Base-by-base conservation (phyloP, 2,888 invertebrate species). In the Mesorhabditis spiculigera region DNA sequence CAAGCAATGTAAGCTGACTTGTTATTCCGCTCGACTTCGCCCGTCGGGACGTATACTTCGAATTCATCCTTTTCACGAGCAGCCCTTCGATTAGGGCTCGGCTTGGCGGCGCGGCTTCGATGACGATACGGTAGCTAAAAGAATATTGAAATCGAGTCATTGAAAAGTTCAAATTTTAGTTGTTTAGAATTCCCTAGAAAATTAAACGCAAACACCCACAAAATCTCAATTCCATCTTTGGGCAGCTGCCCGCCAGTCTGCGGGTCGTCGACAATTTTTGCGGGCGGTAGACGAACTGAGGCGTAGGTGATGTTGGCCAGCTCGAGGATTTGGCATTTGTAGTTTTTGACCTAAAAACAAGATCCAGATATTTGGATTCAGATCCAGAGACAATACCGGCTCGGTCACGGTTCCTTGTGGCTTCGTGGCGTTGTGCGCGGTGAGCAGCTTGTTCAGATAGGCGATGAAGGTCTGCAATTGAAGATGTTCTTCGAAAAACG, bases 11-110 rank as follows among this genome's bases (percentile, higher is more conserved):
- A 28, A 28, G n/a, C 58, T n/a, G 5, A 78, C 80, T 71, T 75
- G 65, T 80, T 80, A 65, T 80, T 79, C 58, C 80, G 71, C 58
- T 80, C 80, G 50, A 79, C 70, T 71, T 77, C 79, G 13, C 76
- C 77, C 4, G 76, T 70, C 16, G 72, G 71, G 13, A 65, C 68
- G 75, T 76, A 77, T 42, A 62, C 45, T 6, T 70, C 71, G 4
- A 73, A 65, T 73, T 73, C 65, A 77, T 68, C 69, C 78, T 71
- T 42, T 73, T 71, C 28, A 73, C 71, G 5, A 78, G 45, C 50
- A 76, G 71, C 4, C 76, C 73, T 68, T 79, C 80, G 16, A 80
- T 71, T 16, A 75, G 66, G 4, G 78, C 79, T 4, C 65, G 41
- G 42, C 75, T 76, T 28, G 80, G 80, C 0, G 73, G 65, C 43